These are phyloP conservation scores for Drosophila vallismaia DNA, from an alignment of 2,888 invertebrate species.

Conservation along the genomic window DNA sequence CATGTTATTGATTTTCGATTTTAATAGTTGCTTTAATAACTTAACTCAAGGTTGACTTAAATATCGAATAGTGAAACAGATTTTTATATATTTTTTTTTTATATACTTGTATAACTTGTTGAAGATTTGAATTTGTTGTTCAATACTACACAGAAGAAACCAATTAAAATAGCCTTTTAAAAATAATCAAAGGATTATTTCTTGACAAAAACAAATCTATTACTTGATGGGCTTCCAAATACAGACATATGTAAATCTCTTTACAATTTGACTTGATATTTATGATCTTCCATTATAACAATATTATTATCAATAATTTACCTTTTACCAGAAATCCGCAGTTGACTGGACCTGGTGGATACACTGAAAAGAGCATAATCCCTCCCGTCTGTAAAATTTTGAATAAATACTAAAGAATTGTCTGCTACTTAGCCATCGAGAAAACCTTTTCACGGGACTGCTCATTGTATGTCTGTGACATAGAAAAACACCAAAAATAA, in stretches of 20 bases:
- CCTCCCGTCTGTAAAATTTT: conserved; percentile 19
- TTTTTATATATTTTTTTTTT: no score
- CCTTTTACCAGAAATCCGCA: conserved; percentile 23
- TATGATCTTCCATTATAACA: conserved; percentile 39
- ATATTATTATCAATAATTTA: conserved; percentile 41
- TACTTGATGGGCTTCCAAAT: not conserved
- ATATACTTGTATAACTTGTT: no score
- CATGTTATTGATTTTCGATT: no score
- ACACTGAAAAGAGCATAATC: conserved; percentile 37
- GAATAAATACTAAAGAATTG: conserved; percentile 36
- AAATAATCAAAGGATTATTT: not conserved
- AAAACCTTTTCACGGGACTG: conserved; percentile 28
- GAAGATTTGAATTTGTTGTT: no score
- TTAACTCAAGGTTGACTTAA: no score
- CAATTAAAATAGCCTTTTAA: not conserved
- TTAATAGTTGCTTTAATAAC: no score
- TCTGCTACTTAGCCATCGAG: conserved; percentile 12
- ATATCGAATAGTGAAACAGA: no score
- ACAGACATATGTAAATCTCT: conserved; percentile 20
- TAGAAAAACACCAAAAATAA: conserved; percentile 18
- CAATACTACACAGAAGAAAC: not conserved
- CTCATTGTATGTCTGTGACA: conserved; percentile 11
- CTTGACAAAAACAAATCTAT: not conserved
- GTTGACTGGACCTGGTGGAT: conserved; percentile 19
- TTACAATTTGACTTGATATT: conserved; percentile 43